These are phyloP conservation scores for Yasuhikotakia modesta DNA, from an alignment of 2,797 vertebrate species.

Conservation along the genomic window DNA sequence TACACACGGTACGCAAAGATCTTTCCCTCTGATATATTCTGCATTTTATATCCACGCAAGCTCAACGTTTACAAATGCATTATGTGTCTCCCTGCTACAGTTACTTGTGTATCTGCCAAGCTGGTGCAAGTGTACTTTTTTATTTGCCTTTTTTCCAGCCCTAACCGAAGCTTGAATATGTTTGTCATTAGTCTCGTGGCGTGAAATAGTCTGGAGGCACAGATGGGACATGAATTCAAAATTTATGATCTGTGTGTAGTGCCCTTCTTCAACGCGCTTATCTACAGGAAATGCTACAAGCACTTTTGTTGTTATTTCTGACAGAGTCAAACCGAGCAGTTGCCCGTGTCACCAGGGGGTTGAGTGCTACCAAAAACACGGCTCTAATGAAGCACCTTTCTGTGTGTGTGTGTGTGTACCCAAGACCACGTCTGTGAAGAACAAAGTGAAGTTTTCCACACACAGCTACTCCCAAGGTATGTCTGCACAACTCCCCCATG, in stretches of 20 bases:
- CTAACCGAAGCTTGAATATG: slow-evolving; percentile 58
- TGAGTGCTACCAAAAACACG: slow-evolving; percentile 62
- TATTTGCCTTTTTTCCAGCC: slow-evolving; percentile 20
- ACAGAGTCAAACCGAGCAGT: slow-evolving; percentile 63
- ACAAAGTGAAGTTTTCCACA: slow-evolving; percentile 72
- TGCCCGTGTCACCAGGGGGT: slow-evolving; percentile 64
- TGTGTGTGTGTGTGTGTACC: slow-evolving; percentile 37
- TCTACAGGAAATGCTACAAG: slow-evolving; percentile 67
- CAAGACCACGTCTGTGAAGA: slow-evolving; percentile 42
- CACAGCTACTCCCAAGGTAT: slow-evolving; percentile 66
- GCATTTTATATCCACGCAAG: background rate
- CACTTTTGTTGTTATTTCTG: slow-evolving; percentile 67
- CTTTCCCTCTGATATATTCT: background rate
- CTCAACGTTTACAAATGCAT: background rate
- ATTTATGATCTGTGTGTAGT: slow-evolving; percentile 72
- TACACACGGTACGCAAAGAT: background rate
- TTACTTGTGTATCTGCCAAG: slow-evolving; percentile 33
- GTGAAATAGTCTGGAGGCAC: slow-evolving; percentile 62
- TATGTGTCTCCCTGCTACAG: background rate
- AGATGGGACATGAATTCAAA: slow-evolving; percentile 72
- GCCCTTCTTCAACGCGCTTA: slow-evolving; percentile 65
- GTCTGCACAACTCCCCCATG: slow-evolving; percentile 64
- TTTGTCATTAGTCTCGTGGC: slow-evolving; percentile 66
- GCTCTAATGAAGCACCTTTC: slow-evolving; percentile 69
- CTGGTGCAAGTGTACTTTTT: slow-evolving; percentile 31